Percentiles rank a stretch among this genome's conserved stretches.
Conservation (phyloP, 2,888 invertebrate genomes). For the Protophormia terraenovae region DNA sequence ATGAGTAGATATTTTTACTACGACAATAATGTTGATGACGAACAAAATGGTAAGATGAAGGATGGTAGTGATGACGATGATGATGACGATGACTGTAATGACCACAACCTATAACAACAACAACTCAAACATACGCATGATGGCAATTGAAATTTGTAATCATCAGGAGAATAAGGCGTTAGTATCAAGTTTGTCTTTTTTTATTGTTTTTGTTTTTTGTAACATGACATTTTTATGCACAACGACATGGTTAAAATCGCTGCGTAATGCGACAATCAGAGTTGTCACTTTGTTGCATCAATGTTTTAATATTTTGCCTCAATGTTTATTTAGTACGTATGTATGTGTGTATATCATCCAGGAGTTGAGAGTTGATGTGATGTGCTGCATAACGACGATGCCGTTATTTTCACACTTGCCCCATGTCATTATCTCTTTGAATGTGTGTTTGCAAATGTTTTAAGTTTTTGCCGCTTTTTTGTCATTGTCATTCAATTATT, state of each 20-base stretch:
- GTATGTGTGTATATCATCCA: background rate
- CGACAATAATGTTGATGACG: conserved; percentile 34
- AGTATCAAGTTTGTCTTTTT: conserved; percentile 18
- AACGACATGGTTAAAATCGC: conserved; percentile 57
- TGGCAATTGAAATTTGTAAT: conserved; percentile 55
- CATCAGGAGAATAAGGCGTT: conserved; percentile 58
- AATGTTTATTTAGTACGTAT: background rate
- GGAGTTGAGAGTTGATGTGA: conserved; percentile 55
- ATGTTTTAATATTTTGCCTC: conserved; percentile 31
- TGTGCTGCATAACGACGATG: conserved; percentile 51
- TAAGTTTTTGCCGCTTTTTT: background rate
- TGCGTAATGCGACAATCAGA: conserved; percentile 70
- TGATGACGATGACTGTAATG: conserved; percentile 52
- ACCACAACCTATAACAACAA: conserved; percentile 11
- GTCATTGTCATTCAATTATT: conserved; percentile 36
- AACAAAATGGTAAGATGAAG: conserved; percentile 57
- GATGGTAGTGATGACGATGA: conserved; percentile 35
- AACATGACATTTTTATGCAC: conserved; percentile 49
- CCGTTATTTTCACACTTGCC: conserved; percentile 62
- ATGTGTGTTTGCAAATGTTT: conserved; percentile 22
- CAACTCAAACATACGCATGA: conserved; percentile 36
- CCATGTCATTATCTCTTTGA: conserved; percentile 33
- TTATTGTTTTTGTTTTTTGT: background rate
- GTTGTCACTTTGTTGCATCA: conserved; percentile 68
- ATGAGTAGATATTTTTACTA: background rate